These are phyloP conservation scores for Saccostrea cuccullata DNA, from an alignment of 1,140 invertebrate genomes.

Conservation along the genomic window DNA sequence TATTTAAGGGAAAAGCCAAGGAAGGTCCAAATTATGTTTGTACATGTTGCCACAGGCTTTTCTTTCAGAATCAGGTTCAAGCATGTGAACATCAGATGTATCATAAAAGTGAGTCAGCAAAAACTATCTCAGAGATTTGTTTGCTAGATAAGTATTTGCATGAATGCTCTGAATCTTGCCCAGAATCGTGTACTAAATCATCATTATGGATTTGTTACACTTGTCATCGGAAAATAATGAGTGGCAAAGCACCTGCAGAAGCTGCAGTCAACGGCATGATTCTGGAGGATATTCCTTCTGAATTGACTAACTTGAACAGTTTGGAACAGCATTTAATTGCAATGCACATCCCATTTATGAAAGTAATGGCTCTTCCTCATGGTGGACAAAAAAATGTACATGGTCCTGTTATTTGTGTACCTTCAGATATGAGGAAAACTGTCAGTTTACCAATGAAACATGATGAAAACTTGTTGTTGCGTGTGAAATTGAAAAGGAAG, in stretches of 20 bases:
- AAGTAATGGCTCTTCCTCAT: too few relatives aligned
- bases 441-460: slow-evolving; percentile 18
- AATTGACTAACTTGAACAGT: slow-evolving; percentile 3
- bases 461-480: slow-evolving; percentile 6
- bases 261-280: neutral
- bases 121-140: neutral
- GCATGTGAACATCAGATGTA: slow-evolving; percentile 26
- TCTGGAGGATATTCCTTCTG: neutral
- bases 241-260: neutral
- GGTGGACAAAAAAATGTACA: too few relatives aligned
- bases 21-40: neutral
- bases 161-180: neutral
- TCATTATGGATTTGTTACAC: too few relatives aligned
- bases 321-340: slow-evolving; percentile 39
- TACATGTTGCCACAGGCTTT: neutral
- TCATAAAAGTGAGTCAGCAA: slow-evolving; percentile 5
- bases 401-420: neutral
- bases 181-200: neutral
- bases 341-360: too few relatives aligned
- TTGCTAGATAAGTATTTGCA: neutral
- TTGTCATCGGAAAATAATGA: neutral
- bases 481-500: neutral
- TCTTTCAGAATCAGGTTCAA: slow-evolving; percentile 10
- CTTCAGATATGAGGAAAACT: neutral
- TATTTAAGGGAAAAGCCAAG: neutral